Conservation (phyloP, 2,113 vertebrate species). For the Chunga burmeisteri region DNA sequence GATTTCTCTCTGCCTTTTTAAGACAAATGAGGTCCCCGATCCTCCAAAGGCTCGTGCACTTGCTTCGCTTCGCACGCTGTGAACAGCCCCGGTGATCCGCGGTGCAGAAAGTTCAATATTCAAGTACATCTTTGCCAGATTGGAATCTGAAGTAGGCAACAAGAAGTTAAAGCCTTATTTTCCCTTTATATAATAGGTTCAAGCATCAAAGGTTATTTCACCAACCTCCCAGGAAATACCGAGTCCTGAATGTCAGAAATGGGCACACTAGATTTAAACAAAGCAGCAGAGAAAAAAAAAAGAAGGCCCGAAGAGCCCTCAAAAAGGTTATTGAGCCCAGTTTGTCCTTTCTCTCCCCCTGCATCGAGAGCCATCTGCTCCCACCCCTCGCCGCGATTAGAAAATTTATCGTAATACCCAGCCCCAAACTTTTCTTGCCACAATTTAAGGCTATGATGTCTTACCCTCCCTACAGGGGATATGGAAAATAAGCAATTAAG, state of each 20-base stretch:
- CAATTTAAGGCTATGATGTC: neutral
- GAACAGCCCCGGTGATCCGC: neutral
- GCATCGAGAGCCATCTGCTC: accelerated
- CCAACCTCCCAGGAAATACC: neutral
- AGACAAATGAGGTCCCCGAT: neutral
- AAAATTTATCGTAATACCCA: accelerated
- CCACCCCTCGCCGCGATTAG: accelerated
- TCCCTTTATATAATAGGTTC: neutral
- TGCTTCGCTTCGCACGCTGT: accelerated
- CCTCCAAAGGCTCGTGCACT: neutral
- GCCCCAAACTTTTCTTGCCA: neutral
- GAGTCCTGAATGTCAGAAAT: neutral
- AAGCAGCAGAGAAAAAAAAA: neutral
- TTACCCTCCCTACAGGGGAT: neutral
- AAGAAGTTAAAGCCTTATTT: neutral
- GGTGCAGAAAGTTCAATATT: neutral
- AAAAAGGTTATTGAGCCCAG: neutral
- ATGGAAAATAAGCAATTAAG: neutral
- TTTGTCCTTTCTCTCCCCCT: neutral
- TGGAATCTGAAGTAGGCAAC: accelerated
- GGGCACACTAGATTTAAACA: neutral
- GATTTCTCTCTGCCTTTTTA: neutral
- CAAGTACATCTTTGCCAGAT: neutral
- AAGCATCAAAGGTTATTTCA: neutral
- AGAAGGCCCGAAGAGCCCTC: neutral